phyloP scores from a whole-genome alignment of 2,113 vertebrate species.

The Antigone vipio region DNA sequence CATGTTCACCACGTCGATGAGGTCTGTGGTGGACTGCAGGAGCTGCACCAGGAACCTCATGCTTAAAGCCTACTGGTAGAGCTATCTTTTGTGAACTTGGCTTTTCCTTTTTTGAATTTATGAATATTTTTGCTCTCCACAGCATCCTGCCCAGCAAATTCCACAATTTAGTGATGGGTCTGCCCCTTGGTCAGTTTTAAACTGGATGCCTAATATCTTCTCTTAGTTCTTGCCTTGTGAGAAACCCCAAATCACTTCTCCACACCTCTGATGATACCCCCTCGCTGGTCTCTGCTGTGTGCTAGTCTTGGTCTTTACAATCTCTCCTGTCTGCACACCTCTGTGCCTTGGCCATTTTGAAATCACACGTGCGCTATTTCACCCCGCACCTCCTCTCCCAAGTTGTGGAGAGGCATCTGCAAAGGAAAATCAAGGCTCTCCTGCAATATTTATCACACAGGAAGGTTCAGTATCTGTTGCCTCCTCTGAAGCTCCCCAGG shows the following conservation, averaged over 20 bases:
- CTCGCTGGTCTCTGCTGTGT: background rate
- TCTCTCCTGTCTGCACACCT: background rate
- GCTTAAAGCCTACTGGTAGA: background rate
- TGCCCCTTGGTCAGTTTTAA: background rate
- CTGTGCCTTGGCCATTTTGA: background rate
- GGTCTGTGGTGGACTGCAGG: background rate
- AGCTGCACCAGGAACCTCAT: background rate
- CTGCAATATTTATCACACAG: background rate
- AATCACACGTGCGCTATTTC: rapidly evolving
- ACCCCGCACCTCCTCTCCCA: background rate
- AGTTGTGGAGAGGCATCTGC: background rate
- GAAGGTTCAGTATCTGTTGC: background rate
- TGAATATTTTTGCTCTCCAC: background rate
- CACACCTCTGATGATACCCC: background rate
- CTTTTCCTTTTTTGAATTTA: background rate
- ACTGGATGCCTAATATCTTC: background rate
- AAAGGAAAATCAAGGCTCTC: background rate
- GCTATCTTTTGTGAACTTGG: background rate
- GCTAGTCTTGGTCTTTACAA: background rate
- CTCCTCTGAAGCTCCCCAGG: background rate
- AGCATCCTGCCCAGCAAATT: background rate
- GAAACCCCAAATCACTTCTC: background rate
- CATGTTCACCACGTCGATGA: rapidly evolving
- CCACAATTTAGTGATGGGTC: background rate
- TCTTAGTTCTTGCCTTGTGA: background rate